Percentiles rank a stretch among this genome's conserved stretches.
Conservation (phyloP, 2,797 vertebrate genomes). For the Orestias chungarensis region DNA sequence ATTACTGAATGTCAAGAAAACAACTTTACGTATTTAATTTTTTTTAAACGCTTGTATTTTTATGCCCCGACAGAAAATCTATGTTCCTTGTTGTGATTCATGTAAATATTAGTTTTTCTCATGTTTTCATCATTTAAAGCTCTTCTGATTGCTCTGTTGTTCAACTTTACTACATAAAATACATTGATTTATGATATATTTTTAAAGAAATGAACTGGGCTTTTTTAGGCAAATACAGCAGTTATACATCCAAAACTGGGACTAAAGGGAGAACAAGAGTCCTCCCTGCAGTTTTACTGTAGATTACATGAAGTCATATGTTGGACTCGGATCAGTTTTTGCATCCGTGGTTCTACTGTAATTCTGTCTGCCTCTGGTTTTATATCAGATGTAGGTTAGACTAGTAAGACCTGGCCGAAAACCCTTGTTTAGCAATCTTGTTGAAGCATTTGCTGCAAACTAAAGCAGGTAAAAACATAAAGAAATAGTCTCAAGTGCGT, state of each 20-base stretch:
- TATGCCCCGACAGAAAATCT: no score
- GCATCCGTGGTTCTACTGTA: no score
- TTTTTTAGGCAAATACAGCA: background rate
- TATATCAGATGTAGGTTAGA: conserved; percentile 58
- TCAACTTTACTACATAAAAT: no score
- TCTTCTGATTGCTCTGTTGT: no score
- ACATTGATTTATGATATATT: no score
- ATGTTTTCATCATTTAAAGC: no score
- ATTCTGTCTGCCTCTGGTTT: conserved; percentile 41
- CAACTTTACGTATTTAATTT: no score
- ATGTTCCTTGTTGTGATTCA: no score
- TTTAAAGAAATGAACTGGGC: background rate
- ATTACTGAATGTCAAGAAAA: no score
- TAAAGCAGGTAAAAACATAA: background rate
- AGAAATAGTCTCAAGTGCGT: background rate
- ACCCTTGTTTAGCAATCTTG: conserved; percentile 13
- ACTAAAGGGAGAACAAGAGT: background rate
- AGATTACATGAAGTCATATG: background rate
- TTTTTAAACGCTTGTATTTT: no score
- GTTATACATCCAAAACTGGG: background rate
- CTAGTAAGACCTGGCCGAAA: conserved; percentile 39
- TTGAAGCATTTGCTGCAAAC: background rate
- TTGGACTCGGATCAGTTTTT: background rate
- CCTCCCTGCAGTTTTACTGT: background rate
- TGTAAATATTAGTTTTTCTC: no score